phyloP scores from a whole-genome alignment of 2,888 invertebrate species.

The Zootermopsis nevadensis region DNA sequence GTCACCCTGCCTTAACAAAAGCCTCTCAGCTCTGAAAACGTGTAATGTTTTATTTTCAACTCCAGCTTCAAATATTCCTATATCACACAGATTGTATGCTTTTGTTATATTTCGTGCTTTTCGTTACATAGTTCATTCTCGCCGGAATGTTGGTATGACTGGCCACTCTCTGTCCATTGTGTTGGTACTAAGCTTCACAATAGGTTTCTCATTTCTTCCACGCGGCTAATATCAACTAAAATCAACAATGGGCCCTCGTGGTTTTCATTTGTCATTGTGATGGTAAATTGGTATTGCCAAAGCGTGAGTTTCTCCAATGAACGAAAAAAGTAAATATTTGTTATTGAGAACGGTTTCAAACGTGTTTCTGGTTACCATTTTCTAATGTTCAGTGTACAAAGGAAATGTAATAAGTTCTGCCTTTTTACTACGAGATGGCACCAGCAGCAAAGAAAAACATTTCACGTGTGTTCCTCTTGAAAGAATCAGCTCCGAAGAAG shows the following conservation, averaged over 20 bases:
- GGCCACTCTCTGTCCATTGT: slow-evolving; percentile 11
- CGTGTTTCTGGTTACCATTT: not conserved
- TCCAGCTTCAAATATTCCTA: too few relatives aligned
- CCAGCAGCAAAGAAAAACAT: too few relatives aligned
- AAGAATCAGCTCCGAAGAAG: too few relatives aligned
- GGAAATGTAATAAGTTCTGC: not conserved
- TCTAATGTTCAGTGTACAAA: slow-evolving; percentile 1
- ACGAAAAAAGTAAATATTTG: not conserved
- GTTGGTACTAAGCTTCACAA: slow-evolving; percentile 10
- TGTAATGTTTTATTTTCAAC: too few relatives aligned
- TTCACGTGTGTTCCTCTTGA: too few relatives aligned
- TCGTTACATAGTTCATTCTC: slow-evolving; percentile 14
- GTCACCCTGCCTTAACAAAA: too few relatives aligned
- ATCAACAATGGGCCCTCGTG: slow-evolving; percentile 13
- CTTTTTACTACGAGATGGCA: too few relatives aligned
- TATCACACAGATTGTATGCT: not conserved
- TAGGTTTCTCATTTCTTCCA: slow-evolving; percentile 5
- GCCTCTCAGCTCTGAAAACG: too few relatives aligned
- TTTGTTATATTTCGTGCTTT: not conserved
- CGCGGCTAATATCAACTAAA: slow-evolving; percentile 29
- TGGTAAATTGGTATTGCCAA: slow-evolving; percentile 13
- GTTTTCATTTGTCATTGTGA: slow-evolving; percentile 42
- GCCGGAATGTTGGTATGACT: slow-evolving; percentile 2
- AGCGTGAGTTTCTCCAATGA: slow-evolving; percentile 30
- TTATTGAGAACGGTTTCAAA: not conserved